phyloP scores from a whole-genome alignment of 2,113 vertebrate genomes.

The Corythornis madagascariensis region DNA sequence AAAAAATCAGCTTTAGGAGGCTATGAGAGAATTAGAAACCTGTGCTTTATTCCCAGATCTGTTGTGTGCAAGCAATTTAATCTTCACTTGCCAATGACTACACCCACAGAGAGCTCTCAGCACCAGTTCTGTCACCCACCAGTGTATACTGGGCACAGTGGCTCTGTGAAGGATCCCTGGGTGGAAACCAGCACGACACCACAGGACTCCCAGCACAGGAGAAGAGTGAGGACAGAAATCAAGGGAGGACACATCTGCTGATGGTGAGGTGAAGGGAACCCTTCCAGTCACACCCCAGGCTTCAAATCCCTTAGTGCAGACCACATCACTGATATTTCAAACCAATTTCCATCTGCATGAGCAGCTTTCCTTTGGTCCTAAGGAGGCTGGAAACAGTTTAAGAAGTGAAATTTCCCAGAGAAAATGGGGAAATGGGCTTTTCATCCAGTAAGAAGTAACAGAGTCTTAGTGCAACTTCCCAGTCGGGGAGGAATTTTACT shows the following conservation, averaged over 20 bases:
- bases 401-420: not conserved
- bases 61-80: not conserved
- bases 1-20: not conserved
- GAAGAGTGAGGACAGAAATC: not conserved
- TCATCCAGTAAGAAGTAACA: not conserved
- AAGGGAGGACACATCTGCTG: not conserved
- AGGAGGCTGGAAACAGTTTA: not conserved
- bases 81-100: not conserved
- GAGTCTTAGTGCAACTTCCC: not conserved
- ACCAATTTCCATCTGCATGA: not conserved
- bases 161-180: not conserved
- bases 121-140: not conserved
- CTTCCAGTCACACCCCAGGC: accelerated
- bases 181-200: not conserved
- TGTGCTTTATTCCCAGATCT: not conserved
- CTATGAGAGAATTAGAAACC: not conserved
- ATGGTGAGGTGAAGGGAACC: accelerated
- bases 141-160: accelerated
- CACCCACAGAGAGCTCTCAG: not conserved
- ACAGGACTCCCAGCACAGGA: not conserved
- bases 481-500: not conserved
- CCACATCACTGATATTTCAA: not conserved
- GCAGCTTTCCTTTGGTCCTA: not conserved
- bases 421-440: not conserved
- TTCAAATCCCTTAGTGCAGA: not conserved